Conservation (phyloP, 92 coral and sea anemone genomes). For the Metridium senile region DNA sequence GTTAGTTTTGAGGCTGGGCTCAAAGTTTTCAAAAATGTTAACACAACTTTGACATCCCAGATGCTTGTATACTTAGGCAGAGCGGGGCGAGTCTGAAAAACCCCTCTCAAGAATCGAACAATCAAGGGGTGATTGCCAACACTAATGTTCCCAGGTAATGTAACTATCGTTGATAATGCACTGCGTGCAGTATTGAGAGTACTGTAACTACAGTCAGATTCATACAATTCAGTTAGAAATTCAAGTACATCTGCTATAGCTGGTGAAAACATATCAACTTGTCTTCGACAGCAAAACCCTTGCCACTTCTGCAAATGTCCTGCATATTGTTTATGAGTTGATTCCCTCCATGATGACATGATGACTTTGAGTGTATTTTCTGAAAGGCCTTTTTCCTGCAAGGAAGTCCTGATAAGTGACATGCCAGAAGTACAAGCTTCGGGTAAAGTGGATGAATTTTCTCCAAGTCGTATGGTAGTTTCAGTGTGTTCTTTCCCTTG, state of each 20-base stretch:
- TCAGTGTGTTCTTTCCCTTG: conserved; percentile 35
- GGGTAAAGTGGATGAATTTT: conserved; percentile 37
- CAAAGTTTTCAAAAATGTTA: conserved; percentile 30
- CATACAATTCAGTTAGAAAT: conserved; percentile 35
- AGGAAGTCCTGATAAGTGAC: conserved; percentile 51
- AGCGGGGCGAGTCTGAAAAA: conserved; percentile 40
- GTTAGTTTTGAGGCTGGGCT: conserved; percentile 31
- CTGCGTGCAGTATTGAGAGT: conserved; percentile 29
- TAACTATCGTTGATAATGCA: conserved; percentile 39
- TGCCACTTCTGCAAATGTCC: conserved; percentile 51
- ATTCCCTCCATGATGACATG: conserved; percentile 50
- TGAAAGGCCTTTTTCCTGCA: conserved; percentile 36
- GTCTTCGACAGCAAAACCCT: conserved; percentile 34
- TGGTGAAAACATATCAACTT: conserved; percentile 51
- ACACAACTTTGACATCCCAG: conserved; percentile 34
- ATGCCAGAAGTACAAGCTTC: conserved; percentile 48
- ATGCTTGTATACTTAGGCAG: conserved; percentile 37
- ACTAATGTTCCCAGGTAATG: conserved; percentile 22
- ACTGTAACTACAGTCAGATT: conserved; percentile 21
- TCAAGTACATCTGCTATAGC: conserved; percentile 32
- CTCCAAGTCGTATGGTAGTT: conserved; percentile 36
- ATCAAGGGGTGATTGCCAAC: conserved; percentile 38
- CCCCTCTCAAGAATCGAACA: conserved; percentile 30
- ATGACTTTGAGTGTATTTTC: conserved; percentile 44
- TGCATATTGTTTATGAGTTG: conserved; percentile 52